Base-by-base conservation (phyloP, 2,113 vertebrate genomes). In the Pseudopodoces humilis region DNA sequence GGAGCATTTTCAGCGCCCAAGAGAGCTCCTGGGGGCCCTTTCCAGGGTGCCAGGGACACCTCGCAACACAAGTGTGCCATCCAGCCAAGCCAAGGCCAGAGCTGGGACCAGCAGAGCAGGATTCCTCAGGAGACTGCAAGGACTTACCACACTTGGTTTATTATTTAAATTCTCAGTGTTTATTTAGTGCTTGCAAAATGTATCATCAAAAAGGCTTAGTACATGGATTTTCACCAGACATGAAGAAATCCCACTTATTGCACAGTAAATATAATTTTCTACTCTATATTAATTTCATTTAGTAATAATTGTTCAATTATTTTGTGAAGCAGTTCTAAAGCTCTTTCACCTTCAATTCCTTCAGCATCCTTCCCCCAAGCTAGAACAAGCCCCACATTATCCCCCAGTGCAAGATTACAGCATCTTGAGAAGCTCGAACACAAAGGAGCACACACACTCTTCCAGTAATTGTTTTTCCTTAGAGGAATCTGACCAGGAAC, bases 171-270 rank as follows among this genome's bases (percentile, higher is more conserved):
- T 60, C 43, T 58, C 3, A n/a, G 78, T 69, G 44, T 96, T 96
- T 96, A 96, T 94, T 95, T 71, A 91, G 87, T 56, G 46, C 47
- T 96, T 93, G 95, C 59, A 94, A 96, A 96, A 95, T 37, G 15
- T 23, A 64, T 46, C 20, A 31, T 82, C 68, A 91, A 71, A 95
- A 96, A 95, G 67, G 74, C 74, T 91, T 82, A 94, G 87, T 53
- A 16, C 16, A 37, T 10, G 82, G 90, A 88, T 82, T 90, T 82
- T 67, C 75, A 93, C 24, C 47, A 90, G 82, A 35, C 75, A 44
- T 62, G 53, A 94, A 82, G 78, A 94, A 92, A 93, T 76, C 79
- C 67, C 46, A 88, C 37, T 39, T 92, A 90, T 79, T 90, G 92
- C 92, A 80, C 67, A 65, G 70, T 35, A 79, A 80, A 56, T 65